phyloP scores from a whole-genome alignment of 2,797 vertebrate species.

The Xyrichtys novacula region DNA sequence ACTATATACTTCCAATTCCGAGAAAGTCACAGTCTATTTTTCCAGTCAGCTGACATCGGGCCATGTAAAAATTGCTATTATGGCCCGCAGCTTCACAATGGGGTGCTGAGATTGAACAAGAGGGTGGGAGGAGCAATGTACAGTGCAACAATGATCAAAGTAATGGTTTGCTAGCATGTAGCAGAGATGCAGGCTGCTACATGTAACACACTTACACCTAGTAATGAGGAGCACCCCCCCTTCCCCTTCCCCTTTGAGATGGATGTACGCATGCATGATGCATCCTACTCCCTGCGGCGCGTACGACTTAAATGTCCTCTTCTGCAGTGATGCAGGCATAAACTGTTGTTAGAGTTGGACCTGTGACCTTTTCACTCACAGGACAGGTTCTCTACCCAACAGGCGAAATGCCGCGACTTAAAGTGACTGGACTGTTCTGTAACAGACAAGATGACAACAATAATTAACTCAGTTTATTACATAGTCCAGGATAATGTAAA shows the following conservation, averaged over 20 bases:
- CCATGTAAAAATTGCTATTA: constrained; percentile 79
- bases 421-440: constrained; percentile 56
- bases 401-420: constrained; percentile 30
- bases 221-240: constrained; percentile 5
- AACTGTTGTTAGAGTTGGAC: constrained; percentile 60
- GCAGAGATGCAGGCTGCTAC: constrained; percentile 13
- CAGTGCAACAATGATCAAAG: constrained; percentile 25
- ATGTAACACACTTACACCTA: too few species aligned
- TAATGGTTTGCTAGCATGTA: constrained; percentile 43
- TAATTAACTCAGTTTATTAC: constrained; percentile 76
- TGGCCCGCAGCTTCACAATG: constrained; percentile 60
- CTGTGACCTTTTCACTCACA: constrained; percentile 71
- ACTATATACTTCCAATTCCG: constrained; percentile 80
- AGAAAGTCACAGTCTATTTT: constrained; percentile 78
- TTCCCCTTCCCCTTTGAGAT: constrained; percentile 43
- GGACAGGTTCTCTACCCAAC: constrained; percentile 42
- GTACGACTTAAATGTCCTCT: constrained; percentile 51
- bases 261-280: constrained; percentile 41
- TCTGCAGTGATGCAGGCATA: constrained; percentile 57
- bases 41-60: constrained; percentile 72
- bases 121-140: constrained; percentile 39
- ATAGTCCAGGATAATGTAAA: constrained; percentile 67
- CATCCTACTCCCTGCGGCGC: constrained; percentile 23
- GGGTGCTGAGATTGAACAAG: constrained; percentile 66
- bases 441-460: constrained; percentile 66